Percentiles rank a stretch among this genome's conserved stretches.
Evolutionary conservation across 2,888 invertebrate genomes (phyloP).

Genomic region (Clusia tigrina): DNA sequence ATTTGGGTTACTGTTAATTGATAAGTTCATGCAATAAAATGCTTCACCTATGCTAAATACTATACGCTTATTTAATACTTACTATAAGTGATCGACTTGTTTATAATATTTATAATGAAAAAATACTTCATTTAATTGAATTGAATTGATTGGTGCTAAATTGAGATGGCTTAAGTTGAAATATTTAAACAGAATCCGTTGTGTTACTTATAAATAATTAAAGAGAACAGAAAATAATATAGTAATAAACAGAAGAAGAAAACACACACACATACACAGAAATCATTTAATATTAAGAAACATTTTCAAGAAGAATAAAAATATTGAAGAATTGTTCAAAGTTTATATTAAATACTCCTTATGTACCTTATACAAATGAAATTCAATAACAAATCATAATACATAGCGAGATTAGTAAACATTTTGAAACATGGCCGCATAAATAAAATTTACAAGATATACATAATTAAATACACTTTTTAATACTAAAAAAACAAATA

Average conservation of each 20-base stretch:
- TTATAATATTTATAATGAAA: constrained; percentile 6
- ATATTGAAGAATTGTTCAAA: constrained; percentile 14
- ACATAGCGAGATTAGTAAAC: background rate
- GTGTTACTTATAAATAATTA: background rate
- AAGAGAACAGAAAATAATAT: constrained; percentile 23
- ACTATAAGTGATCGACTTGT: no score
- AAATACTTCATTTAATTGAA: constrained; percentile 47
- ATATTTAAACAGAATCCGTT: background rate
- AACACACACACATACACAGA: background rate
- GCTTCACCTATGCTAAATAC: no score
- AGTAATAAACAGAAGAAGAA: constrained; percentile 11
- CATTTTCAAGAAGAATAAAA: constrained; percentile 8
- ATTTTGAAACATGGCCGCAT: constrained; percentile 21
- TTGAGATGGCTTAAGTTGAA: constrained; percentile 36
- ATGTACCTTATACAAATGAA: constrained; percentile 55
- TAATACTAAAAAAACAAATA: background rate
- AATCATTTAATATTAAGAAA: constrained; percentile 10
- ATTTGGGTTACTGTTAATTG: no score
- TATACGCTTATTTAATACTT: no score
- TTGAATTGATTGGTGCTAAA: constrained; percentile 61
- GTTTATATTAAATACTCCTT: constrained; percentile 49
- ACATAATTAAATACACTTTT: background rate
- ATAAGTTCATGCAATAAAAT: no score
- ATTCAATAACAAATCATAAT: constrained; percentile 37
- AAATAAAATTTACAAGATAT: constrained; percentile 22